Evolutionary conservation across 2,113 vertebrate species (phyloP).

Genomic region (Lamprologus callipterus): DNA sequence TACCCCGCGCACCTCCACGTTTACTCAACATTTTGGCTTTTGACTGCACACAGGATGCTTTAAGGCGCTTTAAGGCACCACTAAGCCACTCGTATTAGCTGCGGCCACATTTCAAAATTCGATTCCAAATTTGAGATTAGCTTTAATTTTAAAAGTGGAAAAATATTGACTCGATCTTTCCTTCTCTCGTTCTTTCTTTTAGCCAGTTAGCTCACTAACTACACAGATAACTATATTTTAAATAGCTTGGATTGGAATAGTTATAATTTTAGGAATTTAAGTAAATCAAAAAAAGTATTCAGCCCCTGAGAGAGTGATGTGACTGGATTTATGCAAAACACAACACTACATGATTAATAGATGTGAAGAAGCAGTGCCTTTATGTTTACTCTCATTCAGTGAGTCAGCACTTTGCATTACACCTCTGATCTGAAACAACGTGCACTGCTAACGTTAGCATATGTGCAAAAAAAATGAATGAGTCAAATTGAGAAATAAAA

Average conservation of each 20-base stretch:
- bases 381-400: not conserved
- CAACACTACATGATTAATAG: not conserved
- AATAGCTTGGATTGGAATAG: not conserved
- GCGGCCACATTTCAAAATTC: not conserved
- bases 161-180: not conserved
- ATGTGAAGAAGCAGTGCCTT: not conserved
- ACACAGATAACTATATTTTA: rapidly evolving
- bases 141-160: not conserved
- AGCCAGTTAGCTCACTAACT: not conserved
- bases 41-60: not conserved
- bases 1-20: not conserved
- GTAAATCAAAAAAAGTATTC: not conserved
- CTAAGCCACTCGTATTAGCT: not conserved
- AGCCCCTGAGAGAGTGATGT: not conserved
- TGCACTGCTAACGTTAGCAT: rapidly evolving
- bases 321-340: not conserved
- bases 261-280: not conserved
- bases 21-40: not conserved
- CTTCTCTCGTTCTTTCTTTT: not conserved
- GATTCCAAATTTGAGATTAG: not conserved
- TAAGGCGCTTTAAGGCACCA: not conserved
- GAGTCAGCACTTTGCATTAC: not conserved
- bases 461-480: not conserved
- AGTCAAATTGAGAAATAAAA: not conserved
- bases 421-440: not conserved